phyloP scores from a whole-genome alignment of 2,888 invertebrate species.

The Cryptosula pallasiana region DNA sequence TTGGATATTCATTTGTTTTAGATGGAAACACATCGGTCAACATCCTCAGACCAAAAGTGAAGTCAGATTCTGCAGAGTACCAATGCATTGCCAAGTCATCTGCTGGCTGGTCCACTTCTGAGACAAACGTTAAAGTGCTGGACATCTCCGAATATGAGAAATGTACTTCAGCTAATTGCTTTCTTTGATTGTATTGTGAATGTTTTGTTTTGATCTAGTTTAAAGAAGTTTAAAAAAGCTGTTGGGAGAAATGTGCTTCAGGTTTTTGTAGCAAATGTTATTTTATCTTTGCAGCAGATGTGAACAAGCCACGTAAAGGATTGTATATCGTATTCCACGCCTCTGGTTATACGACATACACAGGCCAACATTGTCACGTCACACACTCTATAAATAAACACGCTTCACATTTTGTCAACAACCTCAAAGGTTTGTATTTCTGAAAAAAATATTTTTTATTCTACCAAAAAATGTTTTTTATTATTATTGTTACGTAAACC shows the following conservation, averaged over 20 bases:
- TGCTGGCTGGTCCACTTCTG: background rate
- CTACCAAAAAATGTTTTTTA: too few relatives aligned
- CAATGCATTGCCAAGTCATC: background rate
- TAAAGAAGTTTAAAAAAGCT: too few relatives aligned
- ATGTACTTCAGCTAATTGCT: background rate
- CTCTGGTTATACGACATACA: conserved; percentile 69
- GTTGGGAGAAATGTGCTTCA: too few relatives aligned
- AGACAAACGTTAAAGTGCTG: background rate
- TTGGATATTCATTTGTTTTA: too few relatives aligned
- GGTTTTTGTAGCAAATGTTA: too few relatives aligned
- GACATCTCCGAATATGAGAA: background rate
- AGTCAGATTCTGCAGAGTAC: background rate
- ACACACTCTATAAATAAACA: conserved; percentile 68
- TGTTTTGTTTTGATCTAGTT: too few relatives aligned
- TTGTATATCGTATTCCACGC: conserved; percentile 72
- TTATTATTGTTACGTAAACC: too few relatives aligned
- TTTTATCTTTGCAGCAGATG: background rate
- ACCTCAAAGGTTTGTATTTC: background rate
- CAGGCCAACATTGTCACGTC: conserved; percentile 66
- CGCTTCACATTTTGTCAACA: conserved; percentile 61
- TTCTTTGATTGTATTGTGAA: too few relatives aligned
- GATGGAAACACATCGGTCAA: conserved; percentile 1
- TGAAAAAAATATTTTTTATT: too few relatives aligned
- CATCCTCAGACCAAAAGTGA: background rate
- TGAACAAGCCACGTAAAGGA: conserved; percentile 46